Percentiles rank a stretch among this genome's conserved stretches.
Conservation (phyloP, 1,140 invertebrate species). For the Muscidifurax raptorellus region DNA sequence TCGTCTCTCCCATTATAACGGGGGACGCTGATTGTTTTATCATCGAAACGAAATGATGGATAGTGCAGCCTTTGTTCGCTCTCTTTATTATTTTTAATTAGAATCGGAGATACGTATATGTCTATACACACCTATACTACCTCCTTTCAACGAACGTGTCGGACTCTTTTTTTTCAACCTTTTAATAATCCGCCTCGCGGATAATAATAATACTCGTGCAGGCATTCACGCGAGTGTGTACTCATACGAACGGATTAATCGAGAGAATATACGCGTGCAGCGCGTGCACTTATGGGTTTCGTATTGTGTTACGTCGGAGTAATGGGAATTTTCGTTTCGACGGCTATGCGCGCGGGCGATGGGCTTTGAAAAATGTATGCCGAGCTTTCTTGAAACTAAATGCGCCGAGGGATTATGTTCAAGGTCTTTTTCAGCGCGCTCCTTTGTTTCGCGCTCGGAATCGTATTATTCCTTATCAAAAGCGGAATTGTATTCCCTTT, state of each 20-base stretch:
- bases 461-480: too few relatives aligned
- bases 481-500: too few relatives aligned
- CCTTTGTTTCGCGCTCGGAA: too few relatives aligned
- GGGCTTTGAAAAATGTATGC: not conserved
- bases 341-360: too few relatives aligned
- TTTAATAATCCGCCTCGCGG: not conserved
- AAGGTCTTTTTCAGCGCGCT: too few relatives aligned
- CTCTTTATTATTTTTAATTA: slow-evolving; percentile 50
- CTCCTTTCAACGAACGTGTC: not conserved
- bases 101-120: slow-evolving; percentile 19
- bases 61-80: slow-evolving; percentile 29
- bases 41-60: slow-evolving; percentile 52
- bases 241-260: not conserved
- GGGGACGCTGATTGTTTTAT: slow-evolving; percentile 58
- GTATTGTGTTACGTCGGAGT: too few relatives aligned
- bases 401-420: too few relatives aligned
- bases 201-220: not conserved
- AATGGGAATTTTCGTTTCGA: not conserved
- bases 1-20: slow-evolving; percentile 11
- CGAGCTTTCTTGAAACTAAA: too few relatives aligned
- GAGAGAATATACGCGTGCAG: not conserved
- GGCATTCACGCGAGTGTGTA: not conserved
- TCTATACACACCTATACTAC: too few relatives aligned
- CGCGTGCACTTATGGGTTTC: not conserved
- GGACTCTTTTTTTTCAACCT: slow-evolving; percentile 11